Evolutionary conservation across 2,113 vertebrate species (phyloP).

Genomic region (Romanogobio albipinnatus): DNA sequence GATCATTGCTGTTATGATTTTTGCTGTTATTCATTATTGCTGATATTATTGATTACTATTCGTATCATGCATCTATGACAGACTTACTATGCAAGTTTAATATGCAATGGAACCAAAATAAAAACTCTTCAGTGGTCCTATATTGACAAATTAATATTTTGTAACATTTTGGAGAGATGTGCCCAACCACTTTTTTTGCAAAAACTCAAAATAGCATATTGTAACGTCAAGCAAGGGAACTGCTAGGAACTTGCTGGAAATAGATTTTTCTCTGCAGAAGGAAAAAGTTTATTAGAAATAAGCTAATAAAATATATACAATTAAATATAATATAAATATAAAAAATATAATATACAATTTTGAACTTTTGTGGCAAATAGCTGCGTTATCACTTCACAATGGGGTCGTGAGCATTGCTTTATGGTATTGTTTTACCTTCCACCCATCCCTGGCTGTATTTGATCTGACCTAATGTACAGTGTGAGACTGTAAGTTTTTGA

Average conservation of each 20-base stretch:
- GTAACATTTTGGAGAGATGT: neutral
- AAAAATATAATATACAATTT: too few species aligned
- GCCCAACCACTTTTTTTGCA: neutral
- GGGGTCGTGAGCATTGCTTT: neutral
- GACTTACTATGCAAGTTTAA: too few species aligned
- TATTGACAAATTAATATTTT: neutral
- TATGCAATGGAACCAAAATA: neutral
- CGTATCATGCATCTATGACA: neutral
- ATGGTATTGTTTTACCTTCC: neutral
- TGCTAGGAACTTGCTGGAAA: neutral
- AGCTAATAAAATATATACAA: neutral
- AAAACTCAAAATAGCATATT: neutral
- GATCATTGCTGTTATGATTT: neutral
- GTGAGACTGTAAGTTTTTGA: neutral
- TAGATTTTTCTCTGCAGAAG: neutral
- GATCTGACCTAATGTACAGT: neutral
- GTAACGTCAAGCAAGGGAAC: neutral
- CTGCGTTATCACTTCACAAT: neutral
- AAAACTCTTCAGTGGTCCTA: neutral
- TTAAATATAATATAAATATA: too few species aligned
- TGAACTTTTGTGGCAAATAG: neutral
- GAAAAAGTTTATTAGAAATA: neutral
- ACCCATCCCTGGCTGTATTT: neutral
- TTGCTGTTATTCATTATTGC: neutral
- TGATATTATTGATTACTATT: neutral